Evolutionary conservation across 2,113 vertebrate genomes (phyloP), one percentile per base, ranked within the genome.

Genomic region (Megalops atlanticus): DNA sequence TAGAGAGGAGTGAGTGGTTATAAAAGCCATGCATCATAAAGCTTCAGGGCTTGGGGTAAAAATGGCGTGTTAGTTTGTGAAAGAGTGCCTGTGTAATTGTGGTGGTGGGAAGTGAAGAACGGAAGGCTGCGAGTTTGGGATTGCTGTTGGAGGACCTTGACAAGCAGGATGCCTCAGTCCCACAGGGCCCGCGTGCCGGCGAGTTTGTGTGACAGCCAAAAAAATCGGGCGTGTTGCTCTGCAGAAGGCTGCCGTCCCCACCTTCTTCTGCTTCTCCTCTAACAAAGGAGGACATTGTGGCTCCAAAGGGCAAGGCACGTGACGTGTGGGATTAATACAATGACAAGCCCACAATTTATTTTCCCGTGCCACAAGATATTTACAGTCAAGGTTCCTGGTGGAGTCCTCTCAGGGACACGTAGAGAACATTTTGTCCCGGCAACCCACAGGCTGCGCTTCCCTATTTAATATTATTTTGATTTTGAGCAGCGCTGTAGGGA

Each of bases 211-310:
- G 47, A 31, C 18, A 33, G 35, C 52, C 58, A 45, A 74, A 40
- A 41, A 68, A 54, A 27, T n/a, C 70, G 4, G 43, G 79, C 43
- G 14, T 79, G 52, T 18, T 45, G 33, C 64, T 70, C 39, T 80
- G 16, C 41, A 69, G 58, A 79, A 43, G 36, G 36, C 54, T 52
- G 58, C 43, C n/a, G 68, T 49, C 71, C 43, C 33, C 38, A 12
- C 75, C 16, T 24, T 38, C 49, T 68, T 36, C 35, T 10, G 14
- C 16, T n/a, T n/a, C 69, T 38, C 76, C 39, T 73, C 43, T 31
- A 89, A 91, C 92, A 93, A 87, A 86, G 86, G 54, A 64, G 74
- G 52, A 85, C 88, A 84, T 90, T 93, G 89, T 93, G 77, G 79
- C 81, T 78, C 76, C 15, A 79, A 86, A 88, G 84, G 36, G 90